phyloP scores from a whole-genome alignment of 2,797 vertebrate species.

The Hafferia zeledoni region DNA sequence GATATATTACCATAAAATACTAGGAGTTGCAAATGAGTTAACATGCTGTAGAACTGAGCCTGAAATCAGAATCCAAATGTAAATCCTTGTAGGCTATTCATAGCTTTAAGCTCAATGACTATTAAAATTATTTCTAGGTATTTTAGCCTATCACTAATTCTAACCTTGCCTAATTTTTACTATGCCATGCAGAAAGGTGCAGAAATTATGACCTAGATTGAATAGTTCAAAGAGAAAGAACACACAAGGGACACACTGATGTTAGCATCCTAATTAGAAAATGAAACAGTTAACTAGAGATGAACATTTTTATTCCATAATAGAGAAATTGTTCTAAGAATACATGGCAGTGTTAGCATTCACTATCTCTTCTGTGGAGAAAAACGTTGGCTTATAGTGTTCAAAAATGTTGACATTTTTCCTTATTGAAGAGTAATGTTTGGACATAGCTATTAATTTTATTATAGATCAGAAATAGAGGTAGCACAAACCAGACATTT shows the following conservation, averaged over 20 bases:
- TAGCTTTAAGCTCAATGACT: background rate
- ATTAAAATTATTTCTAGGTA: conserved; percentile 10
- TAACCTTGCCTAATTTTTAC: conserved; percentile 23
- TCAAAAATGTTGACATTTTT: background rate
- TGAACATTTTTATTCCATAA: background rate
- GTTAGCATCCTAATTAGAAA: conserved; percentile 41
- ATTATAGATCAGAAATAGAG: conserved; percentile 3
- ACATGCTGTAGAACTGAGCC: background rate
- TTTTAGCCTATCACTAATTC: background rate
- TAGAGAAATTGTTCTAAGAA: background rate
- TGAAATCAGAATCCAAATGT: background rate
- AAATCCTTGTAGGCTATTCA: background rate
- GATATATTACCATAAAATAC: background rate
- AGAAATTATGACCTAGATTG: conserved; percentile 52
- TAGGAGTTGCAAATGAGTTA: background rate
- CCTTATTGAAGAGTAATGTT: background rate
- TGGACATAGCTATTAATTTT: background rate
- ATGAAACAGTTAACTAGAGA: conserved; percentile 34
- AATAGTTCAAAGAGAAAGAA: conserved; percentile 4
- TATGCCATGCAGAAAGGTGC: background rate
- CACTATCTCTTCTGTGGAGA: background rate
- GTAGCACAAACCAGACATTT: background rate
- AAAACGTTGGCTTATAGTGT: background rate
- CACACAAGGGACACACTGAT: background rate
- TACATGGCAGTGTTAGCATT: background rate